These are phyloP conservation scores for Alsophila aescularia DNA, from an alignment of 2,888 invertebrate species.

Conservation along the genomic window DNA sequence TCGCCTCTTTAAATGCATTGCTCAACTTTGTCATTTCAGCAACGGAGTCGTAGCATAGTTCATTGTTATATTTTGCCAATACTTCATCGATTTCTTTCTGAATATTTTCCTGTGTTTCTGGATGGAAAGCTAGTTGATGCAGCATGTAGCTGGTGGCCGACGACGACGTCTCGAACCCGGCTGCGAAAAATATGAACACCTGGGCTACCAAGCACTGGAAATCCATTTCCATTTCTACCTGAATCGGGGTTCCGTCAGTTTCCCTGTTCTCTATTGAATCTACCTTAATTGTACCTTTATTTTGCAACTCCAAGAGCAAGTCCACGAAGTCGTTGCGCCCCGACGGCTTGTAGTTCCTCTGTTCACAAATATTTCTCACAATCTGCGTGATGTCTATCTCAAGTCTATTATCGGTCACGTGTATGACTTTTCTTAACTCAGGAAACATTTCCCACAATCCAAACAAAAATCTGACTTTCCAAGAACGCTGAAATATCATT, in stretches of 20 bases:
- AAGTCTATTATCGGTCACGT: constrained; percentile 34
- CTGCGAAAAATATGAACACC: constrained; percentile 66
- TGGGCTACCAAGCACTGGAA: constrained; percentile 56
- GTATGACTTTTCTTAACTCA: constrained; percentile 41
- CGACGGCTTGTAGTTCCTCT: constrained; percentile 58
- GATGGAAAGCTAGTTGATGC: constrained; percentile 67
- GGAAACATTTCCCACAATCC: constrained; percentile 56
- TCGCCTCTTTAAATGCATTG: constrained; percentile 60
- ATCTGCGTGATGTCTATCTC: constrained; percentile 45
- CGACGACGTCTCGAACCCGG: constrained; percentile 78
- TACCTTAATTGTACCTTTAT: constrained; percentile 57
- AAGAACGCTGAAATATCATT: constrained; percentile 45
- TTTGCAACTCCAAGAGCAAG: constrained; percentile 53
- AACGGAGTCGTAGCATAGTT: constrained; percentile 63
- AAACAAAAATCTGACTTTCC: constrained; percentile 36
- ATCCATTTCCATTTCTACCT: constrained; percentile 57
- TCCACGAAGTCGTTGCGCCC: constrained; percentile 63
- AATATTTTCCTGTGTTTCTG: constrained; percentile 61
- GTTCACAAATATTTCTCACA: constrained; percentile 50
- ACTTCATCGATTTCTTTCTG: constrained; percentile 66
- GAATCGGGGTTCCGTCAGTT: constrained; percentile 53
- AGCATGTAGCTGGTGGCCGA: constrained; percentile 66
- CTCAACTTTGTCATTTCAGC: constrained; percentile 57
- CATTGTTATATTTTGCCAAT: constrained; percentile 54
- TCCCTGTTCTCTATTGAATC: constrained; percentile 58